Evolutionary conservation across 2,888 invertebrate genomes (phyloP), one percentile per base, ranked within the genome.

Genomic region (Furcula furcula): DNA sequence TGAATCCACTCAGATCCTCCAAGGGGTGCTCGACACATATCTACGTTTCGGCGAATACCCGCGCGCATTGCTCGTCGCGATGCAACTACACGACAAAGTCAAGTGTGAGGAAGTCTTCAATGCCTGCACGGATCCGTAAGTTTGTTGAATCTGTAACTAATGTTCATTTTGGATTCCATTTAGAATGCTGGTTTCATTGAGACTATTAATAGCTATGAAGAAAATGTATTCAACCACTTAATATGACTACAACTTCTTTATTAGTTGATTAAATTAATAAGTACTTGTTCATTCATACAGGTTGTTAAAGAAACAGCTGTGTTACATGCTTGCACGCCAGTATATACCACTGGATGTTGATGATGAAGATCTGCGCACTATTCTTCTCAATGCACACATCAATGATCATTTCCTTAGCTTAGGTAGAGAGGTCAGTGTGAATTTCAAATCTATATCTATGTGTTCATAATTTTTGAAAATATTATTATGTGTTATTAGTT

Each of bases 311-410:
- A 98, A 97, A 74, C 99, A 99, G 75, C 85, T 99, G 68, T 98
- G 99, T 7, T 98, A 97, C 73, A 97, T 99, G 93, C 90, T 98
- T 35, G 98, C 97, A 0, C 92, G 99, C 1, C 99, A 99, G 68
- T 97, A 99, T 79, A 92, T 95, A 20, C 95, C 95, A 55, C 82
- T 99, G 25, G 96, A 98, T 36, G 77, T 98, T 19, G 93, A 94
- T 41, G 93, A 95, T 62, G 94, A 96, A 62, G 94, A 97, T 59
- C 81, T 98, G 7, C 91, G 92, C 48, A 97, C 97, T 60, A 97
- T 99, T 47, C 94, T 99, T 89, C 95, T 97, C 1, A 99, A 99
- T 84, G 93, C 95, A 1, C 95, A 98, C 62, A 91, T 99, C 45
- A 98, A 96, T 76, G 94, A 95, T 53, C 95, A 98, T 72, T 99